Base-by-base conservation (phyloP, 2,113 vertebrate species). In the Tringa solitaria region DNA sequence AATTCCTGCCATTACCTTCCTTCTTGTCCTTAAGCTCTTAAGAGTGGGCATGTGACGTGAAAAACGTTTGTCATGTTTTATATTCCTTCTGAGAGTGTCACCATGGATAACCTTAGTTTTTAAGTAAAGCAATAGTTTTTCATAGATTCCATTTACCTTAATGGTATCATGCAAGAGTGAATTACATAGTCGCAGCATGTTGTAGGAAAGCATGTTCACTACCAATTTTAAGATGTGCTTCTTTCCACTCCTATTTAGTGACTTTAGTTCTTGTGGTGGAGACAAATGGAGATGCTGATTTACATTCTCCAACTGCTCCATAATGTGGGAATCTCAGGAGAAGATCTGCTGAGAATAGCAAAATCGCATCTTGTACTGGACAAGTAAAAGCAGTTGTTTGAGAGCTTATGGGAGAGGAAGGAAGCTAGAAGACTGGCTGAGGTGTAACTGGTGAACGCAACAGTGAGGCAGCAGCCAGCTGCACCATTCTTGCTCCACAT, bases 401-500 rank as follows among this genome's bases (percentile, higher is more conserved):
- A 59, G 51, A 59, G 37, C 51, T 82, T 32, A 5, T 1, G 35
- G 43, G 61, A 85, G 56, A 78, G 68, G 26, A 48, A 56, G 33
- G 33, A 60, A 77, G 59, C 22, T 13, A 32, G 30, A 12, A 84
- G 45, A 28, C 19, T 8, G 67, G 46, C 57, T 56, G 33, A 51
- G 75, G 39, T 70, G 33, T 7, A 30, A 15, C 22, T 0, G 0
- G 35, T 30, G 37, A 75, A 39, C 0, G 2, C 18, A 63, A 37
- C 33, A 61, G 70, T 56, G 33, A 37, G 53, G 57, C 61, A 86
- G 76, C 41, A 59, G 45, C 37, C 50, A 1, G 45, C 5, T 54
- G 51, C 21, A 17, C 39, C 3, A 6, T 6, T 50, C 72, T 10
- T 64, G 63, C 72, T 72, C 46, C 46, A 48, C 5, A 6, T 33